phyloP scores from a whole-genome alignment of 2,113 vertebrate species.

The Silurus glanis region DNA sequence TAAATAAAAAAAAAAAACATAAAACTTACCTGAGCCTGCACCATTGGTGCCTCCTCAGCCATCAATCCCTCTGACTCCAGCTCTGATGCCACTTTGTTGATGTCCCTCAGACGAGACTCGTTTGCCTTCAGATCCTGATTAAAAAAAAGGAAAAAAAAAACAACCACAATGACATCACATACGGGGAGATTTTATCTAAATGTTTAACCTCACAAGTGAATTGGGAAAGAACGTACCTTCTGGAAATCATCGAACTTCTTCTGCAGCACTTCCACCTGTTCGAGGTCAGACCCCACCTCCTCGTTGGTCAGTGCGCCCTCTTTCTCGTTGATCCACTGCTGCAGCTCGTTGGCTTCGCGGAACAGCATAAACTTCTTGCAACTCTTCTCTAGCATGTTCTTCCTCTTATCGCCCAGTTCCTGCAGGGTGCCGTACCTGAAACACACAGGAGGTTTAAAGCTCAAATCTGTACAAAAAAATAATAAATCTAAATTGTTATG shows the following conservation, averaged over 20 bases:
- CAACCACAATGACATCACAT: neutral
- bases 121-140: slow-evolving; percentile 94
- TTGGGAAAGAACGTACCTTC: slow-evolving; percentile 76
- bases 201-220: neutral
- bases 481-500: neutral
- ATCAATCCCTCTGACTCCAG: slow-evolving; percentile 28
- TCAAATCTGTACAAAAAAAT: too few species aligned
- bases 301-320: slow-evolving; percentile 88
- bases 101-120: slow-evolving; percentile 94
- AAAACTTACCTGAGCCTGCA: neutral
- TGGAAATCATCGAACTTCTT: slow-evolving; percentile 99
- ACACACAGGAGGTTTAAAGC: neutral
- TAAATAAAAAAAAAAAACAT: neutral
- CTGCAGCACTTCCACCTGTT: slow-evolving; percentile 97
- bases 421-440: slow-evolving; percentile 86
- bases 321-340: slow-evolving; percentile 98
- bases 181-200: neutral
- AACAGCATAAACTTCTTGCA: slow-evolving; percentile 99
- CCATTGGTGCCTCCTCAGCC: slow-evolving; percentile 11
- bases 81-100: slow-evolving; percentile 70
- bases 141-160: neutral
- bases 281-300: slow-evolving; percentile 93
- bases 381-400: slow-evolving; percentile 97
- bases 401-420: slow-evolving; percentile 92
- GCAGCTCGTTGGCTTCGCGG: slow-evolving; percentile 93